These are phyloP conservation scores for Acleris holmiana DNA, from an alignment of 2,888 invertebrate genomes.

Conservation along the genomic window DNA sequence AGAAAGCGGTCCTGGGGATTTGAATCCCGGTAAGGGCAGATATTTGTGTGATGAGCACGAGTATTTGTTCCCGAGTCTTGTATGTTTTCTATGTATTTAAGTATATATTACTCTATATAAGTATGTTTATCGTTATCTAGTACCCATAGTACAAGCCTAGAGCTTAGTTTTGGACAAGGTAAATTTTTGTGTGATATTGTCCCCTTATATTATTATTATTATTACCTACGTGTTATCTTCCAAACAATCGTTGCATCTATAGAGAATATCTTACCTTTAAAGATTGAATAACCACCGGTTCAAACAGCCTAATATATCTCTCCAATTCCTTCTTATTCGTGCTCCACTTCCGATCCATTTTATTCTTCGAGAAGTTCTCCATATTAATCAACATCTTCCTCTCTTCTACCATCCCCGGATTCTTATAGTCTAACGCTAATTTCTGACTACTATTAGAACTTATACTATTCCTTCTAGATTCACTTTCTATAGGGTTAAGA, in stretches of 20 bases:
- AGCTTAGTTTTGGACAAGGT: too few relatives aligned
- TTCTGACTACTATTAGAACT: slow-evolving; percentile 69
- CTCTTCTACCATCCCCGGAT: slow-evolving; percentile 67
- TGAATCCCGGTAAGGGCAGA: too few relatives aligned
- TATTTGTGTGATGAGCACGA: too few relatives aligned
- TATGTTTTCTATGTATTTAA: too few relatives aligned
- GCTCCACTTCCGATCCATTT: slow-evolving; percentile 76
- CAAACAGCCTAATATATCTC: slow-evolving; percentile 95
- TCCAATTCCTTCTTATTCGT: slow-evolving; percentile 83
- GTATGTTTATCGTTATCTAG: too few relatives aligned
- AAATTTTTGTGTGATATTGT: too few relatives aligned
- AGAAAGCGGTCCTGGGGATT: too few relatives aligned
- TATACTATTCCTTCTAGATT: slow-evolving; percentile 61
- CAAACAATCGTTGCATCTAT: background rate
- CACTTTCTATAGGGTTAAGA: slow-evolving; percentile 46
- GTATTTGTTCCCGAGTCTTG: too few relatives aligned
- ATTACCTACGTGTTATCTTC: too few relatives aligned
- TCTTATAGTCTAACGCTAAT: slow-evolving; percentile 60
- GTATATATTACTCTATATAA: too few relatives aligned
- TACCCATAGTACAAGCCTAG: too few relatives aligned
- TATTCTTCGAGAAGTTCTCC: slow-evolving; percentile 77
- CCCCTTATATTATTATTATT: too few relatives aligned
- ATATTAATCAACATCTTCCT: slow-evolving; percentile 67
- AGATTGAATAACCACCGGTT: slow-evolving; percentile 97
- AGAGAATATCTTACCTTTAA: slow-evolving; percentile 86